Percentiles rank a stretch among this genome's conserved stretches.
Evolutionary conservation across 1,140 invertebrate genomes (phyloP).

Genomic region (Dolichoris vasculosae): DNA sequence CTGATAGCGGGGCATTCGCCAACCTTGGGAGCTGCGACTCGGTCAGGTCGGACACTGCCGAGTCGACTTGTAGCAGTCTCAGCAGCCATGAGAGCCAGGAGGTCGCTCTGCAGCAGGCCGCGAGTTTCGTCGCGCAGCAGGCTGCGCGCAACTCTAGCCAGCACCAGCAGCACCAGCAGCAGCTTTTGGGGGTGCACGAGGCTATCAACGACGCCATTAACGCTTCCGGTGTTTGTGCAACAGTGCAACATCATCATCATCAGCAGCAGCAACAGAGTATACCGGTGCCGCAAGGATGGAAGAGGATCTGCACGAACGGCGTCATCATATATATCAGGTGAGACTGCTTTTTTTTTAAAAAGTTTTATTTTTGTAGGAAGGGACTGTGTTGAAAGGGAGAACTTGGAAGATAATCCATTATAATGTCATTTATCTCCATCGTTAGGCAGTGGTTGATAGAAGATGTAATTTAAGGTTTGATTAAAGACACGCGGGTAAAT

Average conservation of each 20-base stretch:
- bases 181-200: conserved; percentile 42
- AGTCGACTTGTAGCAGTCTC: conserved; percentile 72
- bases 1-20: conserved; percentile 27
- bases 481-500: background rate
- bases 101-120: conserved; percentile 59
- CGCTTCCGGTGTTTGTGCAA: conserved; percentile 18
- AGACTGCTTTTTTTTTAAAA: background rate
- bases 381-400: too few species aligned
- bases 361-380: too few species aligned
- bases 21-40: conserved; percentile 65
- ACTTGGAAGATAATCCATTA: too few species aligned
- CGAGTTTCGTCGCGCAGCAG: conserved; percentile 65
- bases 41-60: conserved; percentile 70
- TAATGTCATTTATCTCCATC: background rate
- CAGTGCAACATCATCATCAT: conserved; percentile 58
- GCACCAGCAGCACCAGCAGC: conserved; percentile 55
- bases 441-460: background rate
- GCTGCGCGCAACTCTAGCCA: conserved; percentile 58
- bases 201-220: conserved; percentile 41
- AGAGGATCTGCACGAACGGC: conserved; percentile 75
- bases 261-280: conserved; percentile 54
- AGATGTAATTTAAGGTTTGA: background rate
- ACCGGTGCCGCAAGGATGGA: conserved; percentile 76
- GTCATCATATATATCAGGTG: conserved; percentile 78
- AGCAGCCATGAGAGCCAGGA: conserved; percentile 71